Conservation (phyloP, 2,113 vertebrate species). For the Calyptommatus sinebrachiatus region DNA sequence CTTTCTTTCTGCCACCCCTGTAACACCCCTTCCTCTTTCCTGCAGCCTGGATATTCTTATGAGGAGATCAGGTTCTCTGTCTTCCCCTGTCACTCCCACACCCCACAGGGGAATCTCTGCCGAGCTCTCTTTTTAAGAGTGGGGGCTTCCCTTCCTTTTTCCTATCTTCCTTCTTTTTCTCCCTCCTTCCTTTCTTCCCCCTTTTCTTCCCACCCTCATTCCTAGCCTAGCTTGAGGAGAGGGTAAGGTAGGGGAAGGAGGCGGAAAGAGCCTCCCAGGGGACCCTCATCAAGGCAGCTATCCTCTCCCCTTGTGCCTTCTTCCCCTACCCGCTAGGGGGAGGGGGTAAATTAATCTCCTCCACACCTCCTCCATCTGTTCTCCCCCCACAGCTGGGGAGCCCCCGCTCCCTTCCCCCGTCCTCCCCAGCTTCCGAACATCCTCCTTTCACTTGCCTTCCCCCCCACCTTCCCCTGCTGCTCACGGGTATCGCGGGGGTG, state of each 20-base stretch:
- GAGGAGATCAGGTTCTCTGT: too few relatives aligned
- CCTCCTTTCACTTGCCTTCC: background rate
- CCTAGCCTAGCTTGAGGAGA: too few relatives aligned
- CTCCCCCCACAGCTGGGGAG: background rate
- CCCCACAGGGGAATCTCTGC: too few relatives aligned
- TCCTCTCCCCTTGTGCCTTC: background rate
- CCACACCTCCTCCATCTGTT: background rate
- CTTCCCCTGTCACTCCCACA: too few relatives aligned
- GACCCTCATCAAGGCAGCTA: background rate
- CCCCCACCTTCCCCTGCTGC: conserved; percentile 12
- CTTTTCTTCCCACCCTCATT: background rate
- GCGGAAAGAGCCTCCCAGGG: background rate
- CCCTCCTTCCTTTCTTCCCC: background rate
- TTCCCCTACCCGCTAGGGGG: background rate
- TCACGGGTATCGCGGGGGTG: conserved; percentile 21
- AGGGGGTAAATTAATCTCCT: background rate
- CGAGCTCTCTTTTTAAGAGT: too few relatives aligned
- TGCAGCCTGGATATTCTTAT: too few relatives aligned
- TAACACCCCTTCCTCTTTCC: too few relatives aligned
- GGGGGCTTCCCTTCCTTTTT: too few relatives aligned
- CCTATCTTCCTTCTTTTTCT: background rate
- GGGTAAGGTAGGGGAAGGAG: background rate
- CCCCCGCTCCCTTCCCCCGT: background rate
- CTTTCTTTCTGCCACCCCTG: background rate
- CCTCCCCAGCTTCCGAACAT: background rate